These are phyloP conservation scores for Drosophila pachea DNA, from an alignment of 1,140 invertebrate species.

Conservation along the genomic window DNA sequence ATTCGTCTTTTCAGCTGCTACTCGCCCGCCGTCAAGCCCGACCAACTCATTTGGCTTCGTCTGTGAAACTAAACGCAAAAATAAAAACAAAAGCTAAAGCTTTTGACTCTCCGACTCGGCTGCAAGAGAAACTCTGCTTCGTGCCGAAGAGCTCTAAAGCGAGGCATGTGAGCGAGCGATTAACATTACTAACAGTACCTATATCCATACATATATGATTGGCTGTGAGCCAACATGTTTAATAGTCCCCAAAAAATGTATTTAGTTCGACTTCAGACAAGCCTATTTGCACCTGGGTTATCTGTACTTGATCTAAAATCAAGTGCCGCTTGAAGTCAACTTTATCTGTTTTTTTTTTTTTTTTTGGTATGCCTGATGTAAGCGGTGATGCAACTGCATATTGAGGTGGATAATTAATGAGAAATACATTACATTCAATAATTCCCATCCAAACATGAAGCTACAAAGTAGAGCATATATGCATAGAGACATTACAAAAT, in stretches of 20 bases:
- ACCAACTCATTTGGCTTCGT: slow-evolving; percentile 42
- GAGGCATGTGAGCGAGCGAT: not conserved
- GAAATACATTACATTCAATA: not conserved
- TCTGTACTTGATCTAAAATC: slow-evolving; percentile 22
- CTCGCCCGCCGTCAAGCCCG: slow-evolving; percentile 24
- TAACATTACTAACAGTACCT: not conserved
- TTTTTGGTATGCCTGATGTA: slow-evolving; percentile 6
- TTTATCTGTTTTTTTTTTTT: slow-evolving; percentile 20
- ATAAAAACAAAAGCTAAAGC: slow-evolving; percentile 7
- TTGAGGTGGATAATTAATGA: not conserved
- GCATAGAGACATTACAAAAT: no score
- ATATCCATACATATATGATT: not conserved
- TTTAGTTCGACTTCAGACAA: no score
- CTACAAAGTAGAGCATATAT: not conserved
- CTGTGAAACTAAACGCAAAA: slow-evolving; percentile 32
- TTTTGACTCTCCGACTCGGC: slow-evolving; percentile 1
- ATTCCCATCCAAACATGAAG: not conserved
- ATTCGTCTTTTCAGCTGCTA: slow-evolving; percentile 43
- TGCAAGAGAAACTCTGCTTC: slow-evolving; percentile 23
- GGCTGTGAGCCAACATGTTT: not conserved
- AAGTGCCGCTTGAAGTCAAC: slow-evolving; percentile 32
- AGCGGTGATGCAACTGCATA: slow-evolving; percentile 25
- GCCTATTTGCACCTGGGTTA: no score
- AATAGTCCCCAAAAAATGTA: no score
- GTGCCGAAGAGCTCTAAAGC: not conserved